Conservation (phyloP, 2,797 vertebrate genomes). For the Picus viridis region DNA sequence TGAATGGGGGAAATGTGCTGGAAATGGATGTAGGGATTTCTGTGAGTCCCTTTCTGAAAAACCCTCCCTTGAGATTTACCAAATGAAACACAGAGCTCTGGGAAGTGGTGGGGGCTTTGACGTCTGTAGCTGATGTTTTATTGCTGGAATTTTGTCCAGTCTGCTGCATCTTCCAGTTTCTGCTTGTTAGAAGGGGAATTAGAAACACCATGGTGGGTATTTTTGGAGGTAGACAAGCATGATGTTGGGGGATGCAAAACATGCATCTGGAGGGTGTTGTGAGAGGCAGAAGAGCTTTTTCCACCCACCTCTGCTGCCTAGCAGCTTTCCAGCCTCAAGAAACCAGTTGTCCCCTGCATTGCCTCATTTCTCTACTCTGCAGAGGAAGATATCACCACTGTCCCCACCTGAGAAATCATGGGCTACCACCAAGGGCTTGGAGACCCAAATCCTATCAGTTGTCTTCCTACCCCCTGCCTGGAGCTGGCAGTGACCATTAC, state of each 20-base stretch:
- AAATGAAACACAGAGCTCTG: not conserved
- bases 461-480: not conserved
- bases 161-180: not conserved
- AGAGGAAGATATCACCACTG: rapidly evolving
- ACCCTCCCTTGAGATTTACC: not conserved
- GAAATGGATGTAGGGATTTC: not conserved
- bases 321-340: not conserved
- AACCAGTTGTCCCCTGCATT: not conserved
- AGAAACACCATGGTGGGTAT: not conserved
- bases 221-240: not conserved
- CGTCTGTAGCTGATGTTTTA: not conserved
- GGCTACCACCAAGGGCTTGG: not conserved
- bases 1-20: not conserved
- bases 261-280: not conserved
- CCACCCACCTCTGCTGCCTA: not conserved
- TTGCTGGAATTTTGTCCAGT: not conserved
- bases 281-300: not conserved
- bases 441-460: not conserved
- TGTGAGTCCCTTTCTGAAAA: not conserved
- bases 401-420: not conserved
- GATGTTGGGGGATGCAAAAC: too few relatives aligned
- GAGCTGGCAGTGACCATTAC: not conserved
- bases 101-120: not conserved
- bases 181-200: not conserved
- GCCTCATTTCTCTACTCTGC: not conserved